A percentile compares a stretch with the other conserved stretches of the same genome.
Conservation (phyloP, 2,888 invertebrate species). For the Alcis repandata region DNA sequence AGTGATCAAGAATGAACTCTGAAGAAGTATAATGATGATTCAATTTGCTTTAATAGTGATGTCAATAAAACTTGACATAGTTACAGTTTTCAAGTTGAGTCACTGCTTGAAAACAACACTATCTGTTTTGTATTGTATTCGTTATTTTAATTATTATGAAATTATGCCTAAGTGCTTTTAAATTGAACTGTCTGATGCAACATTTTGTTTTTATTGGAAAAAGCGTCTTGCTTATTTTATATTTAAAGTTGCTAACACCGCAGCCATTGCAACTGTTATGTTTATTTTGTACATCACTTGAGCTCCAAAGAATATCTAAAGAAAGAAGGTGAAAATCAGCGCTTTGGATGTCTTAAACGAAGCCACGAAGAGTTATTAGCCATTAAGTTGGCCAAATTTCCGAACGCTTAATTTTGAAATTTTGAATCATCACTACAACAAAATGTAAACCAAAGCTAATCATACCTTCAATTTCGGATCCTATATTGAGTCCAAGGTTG, state of each 20-base stretch:
- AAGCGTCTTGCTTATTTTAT: not conserved
- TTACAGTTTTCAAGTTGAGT: slow-evolving; percentile 14
- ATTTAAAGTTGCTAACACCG: not conserved
- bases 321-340: too few species aligned
- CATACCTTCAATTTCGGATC: too few species aligned
- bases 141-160: slow-evolving; percentile 22
- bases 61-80: slow-evolving; percentile 14
- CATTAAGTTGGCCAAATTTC: too few species aligned
- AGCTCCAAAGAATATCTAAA: too few species aligned
- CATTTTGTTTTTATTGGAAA: slow-evolving; percentile 14
- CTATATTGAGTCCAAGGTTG: too few species aligned
- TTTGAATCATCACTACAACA: too few species aligned
- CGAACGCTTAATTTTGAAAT: too few species aligned
- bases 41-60: not conserved
- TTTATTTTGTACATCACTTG: not conserved
- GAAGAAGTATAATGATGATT: too few species aligned
- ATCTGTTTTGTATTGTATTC: slow-evolving; percentile 17
- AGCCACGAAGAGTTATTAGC: too few species aligned
- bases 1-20: too few species aligned
- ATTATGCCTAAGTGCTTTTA: slow-evolving; percentile 8
- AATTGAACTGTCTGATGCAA: slow-evolving; percentile 19
- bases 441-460: too few species aligned
- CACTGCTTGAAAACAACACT: slow-evolving; percentile 35
- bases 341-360: too few species aligned
- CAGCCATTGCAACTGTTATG: not conserved